These are phyloP conservation scores for Thysanoteuthis rhombus DNA, from an alignment of 2,888 invertebrate species.

Conservation along the genomic window DNA sequence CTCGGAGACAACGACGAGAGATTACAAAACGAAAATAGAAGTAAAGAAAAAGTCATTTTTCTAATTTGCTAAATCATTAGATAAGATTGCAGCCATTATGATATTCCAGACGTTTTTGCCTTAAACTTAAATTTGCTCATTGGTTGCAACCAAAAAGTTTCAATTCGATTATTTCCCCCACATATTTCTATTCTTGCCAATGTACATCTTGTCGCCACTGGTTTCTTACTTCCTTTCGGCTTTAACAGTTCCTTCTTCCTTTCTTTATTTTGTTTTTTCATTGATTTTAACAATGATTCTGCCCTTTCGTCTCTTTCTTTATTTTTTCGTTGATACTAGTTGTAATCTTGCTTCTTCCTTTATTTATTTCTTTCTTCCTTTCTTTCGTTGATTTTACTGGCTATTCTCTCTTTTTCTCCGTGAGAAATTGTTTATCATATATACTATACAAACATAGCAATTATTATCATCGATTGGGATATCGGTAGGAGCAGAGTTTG, in stretches of 20 bases:
- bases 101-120: neutral
- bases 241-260: no score
- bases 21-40: neutral
- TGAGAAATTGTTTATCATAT: no score
- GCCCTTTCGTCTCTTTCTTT: no score
- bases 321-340: neutral
- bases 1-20: neutral
- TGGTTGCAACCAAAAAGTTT: neutral
- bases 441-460: no score
- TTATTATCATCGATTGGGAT: no score
- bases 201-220: no score
- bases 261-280: no score
- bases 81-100: neutral
- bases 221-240: no score
- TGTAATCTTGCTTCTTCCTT: no score
- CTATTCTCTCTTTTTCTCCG: neutral
- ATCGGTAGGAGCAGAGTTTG: no score
- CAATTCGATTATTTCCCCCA: neutral
- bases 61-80: conserved; percentile 12
- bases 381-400: neutral
- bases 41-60: neutral
- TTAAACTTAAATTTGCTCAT: neutral
- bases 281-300: no score
- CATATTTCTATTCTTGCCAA: no score
- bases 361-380: neutral